These are phyloP conservation scores for Lycodopsis pacificus DNA, from an alignment of 2,797 vertebrate genomes.

Conservation along the genomic window DNA sequence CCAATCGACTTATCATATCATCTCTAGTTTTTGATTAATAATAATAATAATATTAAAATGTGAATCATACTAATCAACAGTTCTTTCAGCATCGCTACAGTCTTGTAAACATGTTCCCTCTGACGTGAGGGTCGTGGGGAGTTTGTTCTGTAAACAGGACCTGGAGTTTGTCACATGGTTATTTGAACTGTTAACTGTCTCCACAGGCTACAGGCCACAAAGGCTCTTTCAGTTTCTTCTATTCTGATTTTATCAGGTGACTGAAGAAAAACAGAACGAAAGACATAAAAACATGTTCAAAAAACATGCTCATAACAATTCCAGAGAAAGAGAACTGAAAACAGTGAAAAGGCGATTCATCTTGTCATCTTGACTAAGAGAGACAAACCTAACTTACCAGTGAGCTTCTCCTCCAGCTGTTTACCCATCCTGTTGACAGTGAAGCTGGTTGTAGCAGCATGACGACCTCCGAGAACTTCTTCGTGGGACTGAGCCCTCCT, in stretches of 20 bases:
- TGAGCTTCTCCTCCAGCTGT: conserved; percentile 89
- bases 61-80: not conserved
- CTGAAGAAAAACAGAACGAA: not conserved
- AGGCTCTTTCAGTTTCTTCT: not conserved
- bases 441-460: conserved; percentile 95
- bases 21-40: not conserved
- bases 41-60: not conserved
- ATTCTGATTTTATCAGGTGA: conserved; percentile 9
- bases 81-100: not conserved
- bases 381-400: conserved; percentile 76
- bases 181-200: conserved; percentile 13
- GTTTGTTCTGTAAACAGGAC: conserved; percentile 13
- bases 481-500: conserved; percentile 92
- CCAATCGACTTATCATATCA: not conserved
- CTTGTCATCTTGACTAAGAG: not conserved
- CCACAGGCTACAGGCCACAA: conserved; percentile 6
- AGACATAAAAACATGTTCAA: not conserved
- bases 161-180: conserved; percentile 33
- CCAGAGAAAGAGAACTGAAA: not conserved
- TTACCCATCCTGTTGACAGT: conserved; percentile 91
- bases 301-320: not conserved
- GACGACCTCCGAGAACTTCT: conserved; percentile 92
- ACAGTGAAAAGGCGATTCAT: not conserved
- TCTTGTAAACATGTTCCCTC: not conserved
- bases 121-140: conserved; percentile 22